Conservation (phyloP, 2,113 vertebrate species). For the Nannospalax galili region DNA sequence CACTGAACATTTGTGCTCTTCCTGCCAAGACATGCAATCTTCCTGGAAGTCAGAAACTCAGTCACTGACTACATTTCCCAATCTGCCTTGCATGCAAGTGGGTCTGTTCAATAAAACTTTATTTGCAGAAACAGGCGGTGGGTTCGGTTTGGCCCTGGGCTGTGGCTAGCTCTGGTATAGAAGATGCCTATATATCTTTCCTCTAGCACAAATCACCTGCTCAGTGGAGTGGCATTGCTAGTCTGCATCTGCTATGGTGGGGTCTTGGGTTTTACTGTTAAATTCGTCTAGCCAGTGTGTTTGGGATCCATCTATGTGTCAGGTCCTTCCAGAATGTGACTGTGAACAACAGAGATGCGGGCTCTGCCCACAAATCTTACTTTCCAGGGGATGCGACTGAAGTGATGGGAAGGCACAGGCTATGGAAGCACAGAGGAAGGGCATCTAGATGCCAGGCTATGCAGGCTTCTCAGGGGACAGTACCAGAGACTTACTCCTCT, state of each 20-base stretch:
- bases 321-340: background rate
- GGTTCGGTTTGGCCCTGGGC: background rate
- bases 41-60: background rate
- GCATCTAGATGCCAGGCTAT: background rate
- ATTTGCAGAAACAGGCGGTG: background rate
- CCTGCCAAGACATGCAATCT: background rate
- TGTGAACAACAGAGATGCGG: background rate
- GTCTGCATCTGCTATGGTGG: background rate
- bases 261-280: background rate
- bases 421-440: accelerated
- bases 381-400: background rate
- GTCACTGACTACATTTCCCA: slow-evolving; percentile 1
- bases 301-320: background rate
- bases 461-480: background rate
- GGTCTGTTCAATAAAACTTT: slow-evolving; percentile 29
- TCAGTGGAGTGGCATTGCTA: background rate
- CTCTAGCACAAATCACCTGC: background rate
- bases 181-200: background rate
- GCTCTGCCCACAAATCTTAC: background rate
- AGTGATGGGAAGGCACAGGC: accelerated
- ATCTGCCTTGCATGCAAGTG: background rate
- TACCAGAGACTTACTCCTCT: background rate
- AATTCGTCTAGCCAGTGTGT: background rate
- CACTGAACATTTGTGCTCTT: background rate
- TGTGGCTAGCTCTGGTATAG: background rate